These are phyloP conservation scores for Hemicrepidius hirtus DNA, from an alignment of 2,888 invertebrate species.

Conservation along the genomic window DNA sequence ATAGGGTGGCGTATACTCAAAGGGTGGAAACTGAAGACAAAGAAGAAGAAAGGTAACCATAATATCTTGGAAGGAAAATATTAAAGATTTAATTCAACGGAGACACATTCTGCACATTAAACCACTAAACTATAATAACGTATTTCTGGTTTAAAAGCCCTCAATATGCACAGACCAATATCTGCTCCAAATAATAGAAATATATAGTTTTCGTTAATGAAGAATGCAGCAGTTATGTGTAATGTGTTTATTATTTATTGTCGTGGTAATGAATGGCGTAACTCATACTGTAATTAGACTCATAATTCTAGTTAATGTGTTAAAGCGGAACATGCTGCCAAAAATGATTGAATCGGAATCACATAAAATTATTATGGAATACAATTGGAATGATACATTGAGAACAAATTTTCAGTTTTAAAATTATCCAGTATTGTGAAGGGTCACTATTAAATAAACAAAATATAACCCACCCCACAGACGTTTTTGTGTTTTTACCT, in stretches of 20 bases:
- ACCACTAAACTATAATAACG: neutral
- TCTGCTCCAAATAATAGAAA: slow-evolving; percentile 68
- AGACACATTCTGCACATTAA: neutral
- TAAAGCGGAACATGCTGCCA: slow-evolving; percentile 68
- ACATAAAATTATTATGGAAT: slow-evolving; percentile 44
- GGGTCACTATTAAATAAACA: no score
- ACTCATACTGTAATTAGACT: slow-evolving; percentile 72
- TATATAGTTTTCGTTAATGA: slow-evolving; percentile 71
- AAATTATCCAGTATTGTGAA: no score
- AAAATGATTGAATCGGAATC: slow-evolving; percentile 69
- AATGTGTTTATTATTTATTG: slow-evolving; percentile 72
- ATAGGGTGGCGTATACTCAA: no score
- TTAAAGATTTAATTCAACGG: neutral
- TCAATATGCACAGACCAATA: slow-evolving; percentile 55
- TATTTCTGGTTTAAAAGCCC: slow-evolving; percentile 57
- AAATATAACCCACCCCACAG: no score
- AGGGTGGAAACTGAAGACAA: no score
- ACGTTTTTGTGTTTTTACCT: no score
- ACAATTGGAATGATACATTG: slow-evolving; percentile 24
- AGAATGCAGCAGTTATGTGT: slow-evolving; percentile 69
- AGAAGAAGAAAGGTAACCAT: no score
- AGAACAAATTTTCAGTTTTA: slow-evolving; percentile 14
- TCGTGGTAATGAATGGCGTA: slow-evolving; percentile 71
- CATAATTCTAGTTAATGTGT: slow-evolving; percentile 71
- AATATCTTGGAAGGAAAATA: no score